These are phyloP conservation scores for Xyliphius kryptos DNA, from an alignment of 2,113 vertebrate genomes.

Conservation along the genomic window DNA sequence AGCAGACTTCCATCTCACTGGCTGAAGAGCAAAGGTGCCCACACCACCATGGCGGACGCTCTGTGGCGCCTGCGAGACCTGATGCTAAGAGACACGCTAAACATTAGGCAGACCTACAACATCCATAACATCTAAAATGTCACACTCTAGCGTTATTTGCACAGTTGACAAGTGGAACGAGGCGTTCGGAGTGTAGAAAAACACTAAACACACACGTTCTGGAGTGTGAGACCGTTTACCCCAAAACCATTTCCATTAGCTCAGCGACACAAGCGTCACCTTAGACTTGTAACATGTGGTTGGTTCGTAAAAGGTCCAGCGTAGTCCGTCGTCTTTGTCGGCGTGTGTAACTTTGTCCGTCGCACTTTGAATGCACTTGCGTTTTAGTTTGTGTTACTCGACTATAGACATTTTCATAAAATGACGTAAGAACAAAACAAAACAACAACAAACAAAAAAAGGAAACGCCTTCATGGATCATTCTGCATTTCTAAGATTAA, in stretches of 20 bases:
- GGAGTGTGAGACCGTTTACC: neutral
- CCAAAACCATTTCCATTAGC: constrained; percentile 48
- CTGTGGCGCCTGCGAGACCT: constrained; percentile 94
- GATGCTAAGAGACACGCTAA: constrained; percentile 93
- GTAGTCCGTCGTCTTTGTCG: constrained; percentile 43
- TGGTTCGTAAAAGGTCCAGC: constrained; percentile 39
- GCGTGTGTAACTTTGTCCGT: constrained; percentile 48
- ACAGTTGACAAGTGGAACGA: neutral
- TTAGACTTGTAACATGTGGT: constrained; percentile 49
- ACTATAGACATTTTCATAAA: constrained; percentile 41
- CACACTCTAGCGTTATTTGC: too few relatives aligned
- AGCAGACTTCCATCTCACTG: constrained; percentile 92
- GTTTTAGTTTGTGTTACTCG: constrained; percentile 40
- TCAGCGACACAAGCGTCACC: constrained; percentile 52
- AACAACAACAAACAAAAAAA: too few relatives aligned
- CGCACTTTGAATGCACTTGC: constrained; percentile 50
- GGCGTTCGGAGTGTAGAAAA: neutral
- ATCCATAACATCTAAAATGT: constrained; percentile 69
- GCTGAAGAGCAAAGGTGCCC: too few relatives aligned
- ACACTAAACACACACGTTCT: neutral
- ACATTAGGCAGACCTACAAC: constrained; percentile 88
- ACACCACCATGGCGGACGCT: constrained; percentile 95
- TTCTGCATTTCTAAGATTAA: constrained; percentile 6
- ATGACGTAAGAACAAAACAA: neutral
- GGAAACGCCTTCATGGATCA: constrained; percentile 15